These are phyloP conservation scores for Marcusenius ussheri DNA, from an alignment of 2,113 vertebrate genomes.

Conservation along the genomic window DNA sequence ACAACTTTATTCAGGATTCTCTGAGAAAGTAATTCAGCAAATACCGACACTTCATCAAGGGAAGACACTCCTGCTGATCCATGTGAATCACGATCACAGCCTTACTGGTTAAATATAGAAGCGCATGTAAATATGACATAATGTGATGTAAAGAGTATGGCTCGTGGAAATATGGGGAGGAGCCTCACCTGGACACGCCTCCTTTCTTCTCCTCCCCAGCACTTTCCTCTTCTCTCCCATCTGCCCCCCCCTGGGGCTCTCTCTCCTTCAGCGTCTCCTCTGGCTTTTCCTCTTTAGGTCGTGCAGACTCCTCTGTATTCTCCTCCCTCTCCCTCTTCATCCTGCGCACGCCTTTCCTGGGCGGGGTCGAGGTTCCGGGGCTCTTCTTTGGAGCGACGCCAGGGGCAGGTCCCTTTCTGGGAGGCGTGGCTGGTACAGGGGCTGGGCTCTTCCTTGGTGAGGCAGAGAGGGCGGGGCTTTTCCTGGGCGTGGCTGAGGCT, in stretches of 20 bases:
- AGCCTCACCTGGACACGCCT: slow-evolving; percentile 52
- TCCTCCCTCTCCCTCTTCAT: slow-evolving; percentile 48
- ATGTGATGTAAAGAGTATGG: background rate
- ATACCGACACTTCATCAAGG: background rate
- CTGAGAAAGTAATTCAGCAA: background rate
- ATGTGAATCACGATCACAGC: background rate
- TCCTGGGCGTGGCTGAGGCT: slow-evolving; percentile 38
- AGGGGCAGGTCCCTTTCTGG: slow-evolving; percentile 47
- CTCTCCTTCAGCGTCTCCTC: slow-evolving; percentile 44
- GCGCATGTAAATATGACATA: too few relatives aligned
- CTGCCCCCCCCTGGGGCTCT: slow-evolving; percentile 37
- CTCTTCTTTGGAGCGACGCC: slow-evolving; percentile 62
- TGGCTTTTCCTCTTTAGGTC: slow-evolving; percentile 43
- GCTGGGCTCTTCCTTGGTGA: slow-evolving; percentile 29
- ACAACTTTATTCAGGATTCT: background rate
- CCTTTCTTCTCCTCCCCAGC: slow-evolving; percentile 58
- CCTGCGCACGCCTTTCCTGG: slow-evolving; percentile 44
- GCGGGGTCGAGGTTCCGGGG: slow-evolving; percentile 41
- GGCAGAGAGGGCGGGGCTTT: slow-evolving; percentile 32
- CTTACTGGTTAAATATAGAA: background rate
- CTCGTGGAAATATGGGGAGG: background rate
- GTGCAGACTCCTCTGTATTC: slow-evolving; percentile 42
- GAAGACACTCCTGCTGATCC: background rate
- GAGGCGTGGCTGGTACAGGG: slow-evolving; percentile 42
- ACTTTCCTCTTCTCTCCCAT: slow-evolving; percentile 50